Percentiles rank a stretch among this genome's conserved stretches.
Evolutionary conservation across 2,797 vertebrate species (phyloP).

Genomic region (Thaleichthys pacificus): DNA sequence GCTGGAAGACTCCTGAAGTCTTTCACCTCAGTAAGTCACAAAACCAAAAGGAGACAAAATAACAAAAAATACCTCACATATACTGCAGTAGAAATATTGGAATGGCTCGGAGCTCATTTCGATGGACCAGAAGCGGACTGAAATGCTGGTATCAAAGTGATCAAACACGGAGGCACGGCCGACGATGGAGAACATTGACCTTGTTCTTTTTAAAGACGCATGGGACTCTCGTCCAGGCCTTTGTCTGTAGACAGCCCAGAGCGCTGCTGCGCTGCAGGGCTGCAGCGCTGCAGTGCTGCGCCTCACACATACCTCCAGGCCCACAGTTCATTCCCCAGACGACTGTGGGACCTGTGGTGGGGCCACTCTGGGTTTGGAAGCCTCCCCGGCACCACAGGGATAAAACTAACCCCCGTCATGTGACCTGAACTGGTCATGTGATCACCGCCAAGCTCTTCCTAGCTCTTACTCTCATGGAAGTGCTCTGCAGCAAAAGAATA

Average conservation of each 20-base stretch:
- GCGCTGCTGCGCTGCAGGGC: background rate
- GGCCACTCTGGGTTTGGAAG: constrained; percentile 75
- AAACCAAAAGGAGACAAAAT: constrained; percentile 16
- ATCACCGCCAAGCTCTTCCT: constrained; percentile 16
- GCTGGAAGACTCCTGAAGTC: constrained; percentile 10
- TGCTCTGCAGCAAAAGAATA: background rate
- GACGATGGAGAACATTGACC: constrained; percentile 57
- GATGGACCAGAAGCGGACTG: background rate
- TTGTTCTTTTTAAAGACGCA: constrained; percentile 61
- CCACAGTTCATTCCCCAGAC: constrained; percentile 71
- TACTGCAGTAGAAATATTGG: too few species aligned
- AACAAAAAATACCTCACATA: too few species aligned
- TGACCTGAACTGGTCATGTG: constrained; percentile 59
- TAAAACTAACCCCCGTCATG: constrained; percentile 53
- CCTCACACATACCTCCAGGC: constrained; percentile 72
- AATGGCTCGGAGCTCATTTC: background rate
- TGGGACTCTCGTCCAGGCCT: constrained; percentile 64
- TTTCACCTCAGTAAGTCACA: background rate
- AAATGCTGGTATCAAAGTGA: background rate
- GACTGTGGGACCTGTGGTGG: constrained; percentile 71
- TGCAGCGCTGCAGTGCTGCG: constrained; percentile 53
- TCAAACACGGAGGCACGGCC: constrained; percentile 56
- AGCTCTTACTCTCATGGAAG: background rate
- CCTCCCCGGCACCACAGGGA: constrained; percentile 64
- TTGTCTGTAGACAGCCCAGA: constrained; percentile 62